Conservation (phyloP, 2,888 invertebrate species). For the Eilema sororculum region DNA sequence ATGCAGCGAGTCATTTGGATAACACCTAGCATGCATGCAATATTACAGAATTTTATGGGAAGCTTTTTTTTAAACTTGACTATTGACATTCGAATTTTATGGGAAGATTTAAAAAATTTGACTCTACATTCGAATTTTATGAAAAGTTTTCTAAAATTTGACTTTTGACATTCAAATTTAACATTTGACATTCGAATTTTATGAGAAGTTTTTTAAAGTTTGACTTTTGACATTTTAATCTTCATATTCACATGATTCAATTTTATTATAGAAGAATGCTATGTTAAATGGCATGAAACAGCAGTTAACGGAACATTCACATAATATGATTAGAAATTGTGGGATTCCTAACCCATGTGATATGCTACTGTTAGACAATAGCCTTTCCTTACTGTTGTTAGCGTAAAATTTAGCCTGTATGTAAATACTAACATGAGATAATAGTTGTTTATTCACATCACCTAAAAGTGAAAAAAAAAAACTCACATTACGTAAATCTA, state of each 20-base stretch:
- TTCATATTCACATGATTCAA: slow-evolving; percentile 2
- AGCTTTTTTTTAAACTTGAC: no score
- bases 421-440: background rate
- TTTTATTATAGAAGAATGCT: background rate
- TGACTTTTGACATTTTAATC: background rate
- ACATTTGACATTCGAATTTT: no score
- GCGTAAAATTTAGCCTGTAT: background rate
- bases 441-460: background rate
- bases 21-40: slow-evolving; percentile 6
- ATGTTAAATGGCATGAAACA: background rate
- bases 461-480: background rate
- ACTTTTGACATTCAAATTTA: background rate
- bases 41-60: slow-evolving; percentile 2
- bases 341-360: background rate
- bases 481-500: background rate
- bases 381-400: background rate
- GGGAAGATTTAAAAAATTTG: no score
- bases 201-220: background rate
- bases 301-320: background rate
- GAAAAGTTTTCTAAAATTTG: background rate
- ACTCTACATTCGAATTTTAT: no score
- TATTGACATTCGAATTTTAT: no score
- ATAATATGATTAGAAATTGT: slow-evolving; percentile 1
- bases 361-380: background rate
- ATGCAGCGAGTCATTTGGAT: background rate